Base-by-base conservation (phyloP, 2,888 invertebrate genomes). In the Apoda limacodes region DNA sequence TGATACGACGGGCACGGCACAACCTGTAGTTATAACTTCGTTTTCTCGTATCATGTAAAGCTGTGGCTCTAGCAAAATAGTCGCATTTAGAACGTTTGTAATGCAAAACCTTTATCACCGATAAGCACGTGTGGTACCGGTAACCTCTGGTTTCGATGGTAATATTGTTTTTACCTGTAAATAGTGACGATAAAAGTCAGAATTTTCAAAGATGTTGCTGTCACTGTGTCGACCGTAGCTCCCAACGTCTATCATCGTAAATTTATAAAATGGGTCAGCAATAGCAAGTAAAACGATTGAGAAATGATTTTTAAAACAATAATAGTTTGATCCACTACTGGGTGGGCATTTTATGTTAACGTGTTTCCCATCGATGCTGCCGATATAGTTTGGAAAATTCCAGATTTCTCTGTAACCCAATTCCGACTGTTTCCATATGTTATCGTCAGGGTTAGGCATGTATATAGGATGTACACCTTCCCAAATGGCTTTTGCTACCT, bases 291-390 rank as follows among this genome's bases (percentile, higher is more conserved):
- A 23, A 21, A 32, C 35, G 13, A 28, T 28, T 15, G 28, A 28
- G 23, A 28, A 30, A 19, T 25, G 29, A 14, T 34, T 22, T 25
- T 22, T 21, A 26, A 30, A 22, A 25, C 22, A 26, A 17, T 21
- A 39, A 11, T 30, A 39, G 15, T 17, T 15, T 17, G 33, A 28
- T 25, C 35, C 39, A 13, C 30, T 33, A 14, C 25, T 32, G n/a
- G 10, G 13, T 6, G 31, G 39, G 11, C 33, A 32, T 22, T 30
- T 32, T 13, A 40, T 40, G n/a, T 9, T 17, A 22, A 42, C 28
- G 27, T 42, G 40, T 22, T 43, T 43, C 10, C 43, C 40, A 28
- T 43, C 43, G 10, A 40, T 34, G 15, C 28, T 29, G 22, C 40
- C 39, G 5, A 43, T 5, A 20, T 39, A 41, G 27, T 43, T 41